Base-by-base conservation (phyloP, 2,888 invertebrate genomes). In the Oscheius sp. region DNA sequence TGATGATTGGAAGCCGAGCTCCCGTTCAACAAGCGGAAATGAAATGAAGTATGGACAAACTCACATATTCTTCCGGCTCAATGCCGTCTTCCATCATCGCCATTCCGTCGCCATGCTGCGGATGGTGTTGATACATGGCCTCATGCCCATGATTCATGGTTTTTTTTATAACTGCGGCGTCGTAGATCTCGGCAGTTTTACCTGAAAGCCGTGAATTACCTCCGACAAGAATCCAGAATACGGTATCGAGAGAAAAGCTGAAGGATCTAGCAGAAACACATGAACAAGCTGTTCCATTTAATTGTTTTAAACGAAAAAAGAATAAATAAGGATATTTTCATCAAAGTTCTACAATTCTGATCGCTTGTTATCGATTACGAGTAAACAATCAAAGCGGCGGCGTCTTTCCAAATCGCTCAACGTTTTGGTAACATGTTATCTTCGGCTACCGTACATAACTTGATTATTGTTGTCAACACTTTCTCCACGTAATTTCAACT, bases 131-230 rank as follows among this genome's bases (percentile, higher is more conserved):
- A 48, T 70, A 74, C 57, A 74, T 62, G 55, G 68, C 37, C 35
- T 74, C 74, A 37, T 70, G 70, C 21, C 60, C 70, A 70, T 70
- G 74, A 70, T 74, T 55, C 68, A 68, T 68, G 47, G 33, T 50
- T 65, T 9, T 7, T 42, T 21, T 42, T 7, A 3, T 7, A 42
- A 42, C 55, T 55, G 29, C 55, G 9, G 21, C 21, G 32, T 29
- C 13, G 9, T 21, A 13, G 21, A 21, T 21, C 9, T 21, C 55
- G 2, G 29, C 29, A 55, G 55, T 29, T 9, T 32, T 32, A 29
- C 32, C 29, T 55, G 21, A 32, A 32, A 55, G 21, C 21, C 13
- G 21, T 21, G 9, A 55, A 2, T 21, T 55, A 9, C 13, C 21
- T 9, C 9, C 21, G 55, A 21, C 21, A 11, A n/a, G 29, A 32